Evolutionary conservation across 1,140 invertebrate species (phyloP), one percentile per base, ranked within the genome.

Genomic region (Drosophila setifemur): DNA sequence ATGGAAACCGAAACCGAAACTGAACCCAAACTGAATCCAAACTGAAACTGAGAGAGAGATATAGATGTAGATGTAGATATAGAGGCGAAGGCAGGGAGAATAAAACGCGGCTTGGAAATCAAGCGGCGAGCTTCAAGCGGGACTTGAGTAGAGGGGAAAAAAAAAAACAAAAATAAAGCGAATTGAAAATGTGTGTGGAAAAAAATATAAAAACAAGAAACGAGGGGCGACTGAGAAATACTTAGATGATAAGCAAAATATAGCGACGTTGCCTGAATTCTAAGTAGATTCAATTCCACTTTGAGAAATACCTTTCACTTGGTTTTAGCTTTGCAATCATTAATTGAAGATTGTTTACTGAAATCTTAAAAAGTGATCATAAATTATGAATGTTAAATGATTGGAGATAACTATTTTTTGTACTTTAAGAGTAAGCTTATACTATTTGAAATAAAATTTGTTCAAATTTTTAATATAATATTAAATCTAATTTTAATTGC

Each of bases 61-160:
- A 8, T 7, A 42, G 44, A 50, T 37, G 23, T 23, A 43, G 40
- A 44, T 19, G 9, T 28, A 14, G n/a, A 50, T 9, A 5, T 40
- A 16, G n/a, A 45, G 25, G 40, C 60, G 50, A 76, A 68, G 53
- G 60, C 50, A 53, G 45, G 47, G 72, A 82, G 72, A 81, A 81
- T 82, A 40, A 58, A 81, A 50, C 60, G 43, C 54, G 61, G 49
- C 67, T 77, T 82, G 57, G 31, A 82, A 77, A 33, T 28, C 23
- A 63, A 64, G 64, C 58, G 42, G 50, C n/a, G 49, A 72, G 60
- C 53, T 44, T 29, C 26, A 12, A 40, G 47, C 11, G 18, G 11
- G 31, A 5, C 12, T 14, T n/a, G 8, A 2, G 12, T 2, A n/a
- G 33, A 28, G 37, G 40, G 33, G 29, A 55, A 21, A 39, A 57